Conservation (phyloP, 92 coral and sea anemone species). For the Paramuricea clavata region DNA sequence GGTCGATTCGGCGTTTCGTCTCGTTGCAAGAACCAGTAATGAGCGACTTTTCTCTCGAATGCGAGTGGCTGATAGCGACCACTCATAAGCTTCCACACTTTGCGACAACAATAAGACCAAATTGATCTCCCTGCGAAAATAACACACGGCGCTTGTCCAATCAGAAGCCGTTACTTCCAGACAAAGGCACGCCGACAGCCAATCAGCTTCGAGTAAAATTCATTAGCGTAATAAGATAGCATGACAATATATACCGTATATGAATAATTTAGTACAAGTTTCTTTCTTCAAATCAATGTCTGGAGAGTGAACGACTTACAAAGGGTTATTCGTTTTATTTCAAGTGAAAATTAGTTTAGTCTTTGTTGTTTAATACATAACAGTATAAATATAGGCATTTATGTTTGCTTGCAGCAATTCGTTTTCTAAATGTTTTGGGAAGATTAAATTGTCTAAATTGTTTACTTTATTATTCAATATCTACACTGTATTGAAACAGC, state of each 20-base stretch:
- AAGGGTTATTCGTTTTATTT: neutral
- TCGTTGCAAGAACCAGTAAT: conserved; percentile 99
- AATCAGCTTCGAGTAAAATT: conserved; percentile 22
- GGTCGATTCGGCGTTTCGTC: conserved; percentile 99
- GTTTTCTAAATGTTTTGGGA: neutral
- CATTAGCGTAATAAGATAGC: conserved; percentile 33
- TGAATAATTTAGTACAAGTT: conserved; percentile 9
- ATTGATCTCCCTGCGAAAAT: conserved; percentile 2
- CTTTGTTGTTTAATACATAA: too few relatives aligned
- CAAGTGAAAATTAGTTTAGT: neutral
- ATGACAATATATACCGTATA: conserved; percentile 12
- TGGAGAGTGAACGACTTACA: neutral
- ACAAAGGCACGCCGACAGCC: conserved; percentile 34
- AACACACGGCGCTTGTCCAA: neutral
- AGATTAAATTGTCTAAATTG: conserved; percentile 4
- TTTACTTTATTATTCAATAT: conserved; percentile 11
- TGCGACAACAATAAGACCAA: conserved; percentile 18
- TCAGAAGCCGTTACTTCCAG: conserved; percentile 13
- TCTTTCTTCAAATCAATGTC: neutral
- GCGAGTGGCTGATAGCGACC: conserved; percentile 99
- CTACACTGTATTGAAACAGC: conserved; percentile 16
- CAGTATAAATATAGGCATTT: too few relatives aligned
- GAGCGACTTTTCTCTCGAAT: conserved; percentile 96
- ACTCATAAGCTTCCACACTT: conserved; percentile 94
- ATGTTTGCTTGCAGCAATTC: neutral